A percentile compares a stretch with the other conserved stretches of the same genome.
Evolutionary conservation across 2,113 vertebrate species (phyloP).

Genomic region (Setophaga petechia): DNA sequence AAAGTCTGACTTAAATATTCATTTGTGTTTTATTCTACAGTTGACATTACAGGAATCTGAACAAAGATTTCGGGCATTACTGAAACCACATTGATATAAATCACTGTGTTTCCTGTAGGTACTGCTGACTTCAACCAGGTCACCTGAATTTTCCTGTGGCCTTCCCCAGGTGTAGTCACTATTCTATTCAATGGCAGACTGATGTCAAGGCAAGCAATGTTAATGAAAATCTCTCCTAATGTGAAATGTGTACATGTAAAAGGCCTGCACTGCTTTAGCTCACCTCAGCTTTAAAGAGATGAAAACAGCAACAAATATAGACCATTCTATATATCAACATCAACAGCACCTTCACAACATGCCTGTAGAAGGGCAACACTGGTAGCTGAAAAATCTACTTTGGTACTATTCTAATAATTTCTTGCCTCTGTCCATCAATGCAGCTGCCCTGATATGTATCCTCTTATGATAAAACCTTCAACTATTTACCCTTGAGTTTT

Average conservation of each 20-base stretch:
- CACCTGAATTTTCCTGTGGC: neutral
- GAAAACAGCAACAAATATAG: neutral
- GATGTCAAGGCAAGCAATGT: neutral
- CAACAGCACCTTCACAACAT: neutral
- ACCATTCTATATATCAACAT: neutral
- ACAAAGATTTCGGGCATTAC: neutral
- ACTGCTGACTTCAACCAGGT: neutral
- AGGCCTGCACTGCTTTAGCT: neutral
- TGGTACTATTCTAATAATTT: neutral
- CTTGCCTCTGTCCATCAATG: neutral
- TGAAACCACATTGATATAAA: neutral
- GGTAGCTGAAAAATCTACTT: neutral
- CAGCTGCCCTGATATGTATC: rapidly evolving
- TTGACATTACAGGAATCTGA: neutral
- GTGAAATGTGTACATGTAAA: neutral
- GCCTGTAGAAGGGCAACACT: neutral
- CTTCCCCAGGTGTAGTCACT: neutral
- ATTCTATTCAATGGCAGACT: neutral
- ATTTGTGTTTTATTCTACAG: neutral
- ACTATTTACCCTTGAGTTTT: neutral
- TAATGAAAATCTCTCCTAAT: neutral
- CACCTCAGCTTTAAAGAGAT: neutral
- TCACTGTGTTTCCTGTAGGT: neutral
- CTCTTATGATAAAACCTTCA: neutral
- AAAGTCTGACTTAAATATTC: neutral